Conservation (phyloP, 2,888 invertebrate genomes). For the Orthonychiurus folsomi region DNA sequence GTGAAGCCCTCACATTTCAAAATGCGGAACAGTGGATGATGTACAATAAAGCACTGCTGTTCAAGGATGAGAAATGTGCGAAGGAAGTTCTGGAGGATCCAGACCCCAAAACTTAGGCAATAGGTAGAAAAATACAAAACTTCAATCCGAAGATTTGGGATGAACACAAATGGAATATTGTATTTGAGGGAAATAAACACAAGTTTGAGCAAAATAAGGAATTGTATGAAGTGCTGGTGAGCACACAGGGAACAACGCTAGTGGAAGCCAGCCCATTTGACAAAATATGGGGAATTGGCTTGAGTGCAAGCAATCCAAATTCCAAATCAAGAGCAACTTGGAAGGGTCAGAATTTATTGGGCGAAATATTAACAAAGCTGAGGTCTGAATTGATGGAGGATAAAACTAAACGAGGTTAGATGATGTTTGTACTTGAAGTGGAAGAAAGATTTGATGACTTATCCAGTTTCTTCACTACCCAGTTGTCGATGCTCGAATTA, state of each 20-base stretch:
- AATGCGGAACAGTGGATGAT: constrained; percentile 35
- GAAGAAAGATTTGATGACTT: no score
- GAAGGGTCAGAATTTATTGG: constrained; percentile 30
- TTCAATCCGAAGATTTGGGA: constrained; percentile 23
- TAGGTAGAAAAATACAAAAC: constrained; percentile 24
- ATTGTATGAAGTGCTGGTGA: constrained; percentile 15
- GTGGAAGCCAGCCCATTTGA: constrained; percentile 30
- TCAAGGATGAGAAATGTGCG: constrained; percentile 23
- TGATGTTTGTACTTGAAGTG: no score
- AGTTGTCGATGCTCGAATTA: no score
- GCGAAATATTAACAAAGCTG: constrained; percentile 23
- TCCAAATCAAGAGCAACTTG: constrained; percentile 21
- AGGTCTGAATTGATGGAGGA: no score
- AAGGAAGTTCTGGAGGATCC: constrained; percentile 12
- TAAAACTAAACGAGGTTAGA: no score
- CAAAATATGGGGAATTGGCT: constrained; percentile 29
- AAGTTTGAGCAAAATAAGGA: constrained; percentile 27
- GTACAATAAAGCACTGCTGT: constrained; percentile 31
- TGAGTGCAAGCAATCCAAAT: constrained; percentile 22
- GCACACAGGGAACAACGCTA: constrained; percentile 26
- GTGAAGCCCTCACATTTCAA: constrained; percentile 16
- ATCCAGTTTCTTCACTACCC: no score
- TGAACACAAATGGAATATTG: constrained; percentile 21
- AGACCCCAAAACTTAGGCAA: constrained; percentile 15
- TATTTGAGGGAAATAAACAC: constrained; percentile 25